phyloP scores from a whole-genome alignment of 2,797 vertebrate species.

The Champsocephalus gunnari region DNA sequence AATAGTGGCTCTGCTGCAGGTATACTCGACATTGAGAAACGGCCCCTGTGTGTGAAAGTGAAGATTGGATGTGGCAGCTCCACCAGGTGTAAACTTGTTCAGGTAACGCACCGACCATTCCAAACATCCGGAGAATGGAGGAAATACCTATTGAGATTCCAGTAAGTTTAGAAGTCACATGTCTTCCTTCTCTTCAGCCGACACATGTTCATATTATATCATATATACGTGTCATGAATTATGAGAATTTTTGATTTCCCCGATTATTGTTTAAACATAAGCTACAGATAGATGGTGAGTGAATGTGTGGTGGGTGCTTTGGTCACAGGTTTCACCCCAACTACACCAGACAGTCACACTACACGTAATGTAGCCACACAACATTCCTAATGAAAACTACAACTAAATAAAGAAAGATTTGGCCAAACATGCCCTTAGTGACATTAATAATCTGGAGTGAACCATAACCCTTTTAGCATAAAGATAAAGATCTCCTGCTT shows the following conservation, averaged over 20 bases:
- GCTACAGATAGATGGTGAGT: background rate
- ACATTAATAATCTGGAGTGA: background rate
- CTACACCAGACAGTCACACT: slow-evolving; percentile 12
- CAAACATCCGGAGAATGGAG: slow-evolving; percentile 68
- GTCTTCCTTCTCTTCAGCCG: slow-evolving; percentile 8
- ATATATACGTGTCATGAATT: background rate
- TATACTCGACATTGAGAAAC: too few relatives aligned
- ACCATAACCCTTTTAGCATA: background rate
- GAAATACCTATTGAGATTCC: slow-evolving; percentile 47
- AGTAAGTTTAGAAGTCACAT: slow-evolving; percentile 20
- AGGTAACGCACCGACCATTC: slow-evolving; percentile 43
- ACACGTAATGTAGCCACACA: slow-evolving; percentile 22
- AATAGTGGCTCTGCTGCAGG: too few relatives aligned
- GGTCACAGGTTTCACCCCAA: slow-evolving; percentile 19
- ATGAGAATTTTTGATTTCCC: background rate
- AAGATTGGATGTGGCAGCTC: slow-evolving; percentile 19
- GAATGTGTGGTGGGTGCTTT: slow-evolving; percentile 18
- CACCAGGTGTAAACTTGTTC: slow-evolving; percentile 66
- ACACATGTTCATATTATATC: background rate
- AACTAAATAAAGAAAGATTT: background rate
- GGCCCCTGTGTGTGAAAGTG: slow-evolving; percentile 12
- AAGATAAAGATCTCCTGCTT: background rate
- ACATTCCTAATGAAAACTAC: slow-evolving; percentile 10
- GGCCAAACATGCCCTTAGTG: background rate
- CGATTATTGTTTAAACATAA: background rate